phyloP scores from a whole-genome alignment of 2,888 invertebrate species.

The Alentia gelatinosa region DNA sequence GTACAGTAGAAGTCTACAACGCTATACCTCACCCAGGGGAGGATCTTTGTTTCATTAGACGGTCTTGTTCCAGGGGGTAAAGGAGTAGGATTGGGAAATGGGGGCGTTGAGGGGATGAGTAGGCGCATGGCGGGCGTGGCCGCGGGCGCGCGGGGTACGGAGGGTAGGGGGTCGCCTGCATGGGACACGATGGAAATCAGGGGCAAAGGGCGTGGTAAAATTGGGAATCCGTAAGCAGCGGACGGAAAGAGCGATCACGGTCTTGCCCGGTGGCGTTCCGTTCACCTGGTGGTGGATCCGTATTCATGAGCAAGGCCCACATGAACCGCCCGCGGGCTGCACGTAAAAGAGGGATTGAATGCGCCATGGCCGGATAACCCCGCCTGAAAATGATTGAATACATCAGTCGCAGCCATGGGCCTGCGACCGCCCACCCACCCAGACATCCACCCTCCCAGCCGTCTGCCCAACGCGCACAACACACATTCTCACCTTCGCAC shows the following conservation, averaged over 20 bases:
- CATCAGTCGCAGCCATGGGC: neutral
- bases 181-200: slow-evolving; percentile 17
- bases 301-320: neutral
- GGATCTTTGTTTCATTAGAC: neutral
- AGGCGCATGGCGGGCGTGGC: neutral
- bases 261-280: slow-evolving; percentile 27
- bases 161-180: neutral
- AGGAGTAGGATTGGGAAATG: neutral
- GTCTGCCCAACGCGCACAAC: too few relatives aligned
- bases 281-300: slow-evolving; percentile 21
- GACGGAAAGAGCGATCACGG: slow-evolving; percentile 24
- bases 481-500: neutral
- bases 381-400: neutral
- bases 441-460: too few relatives aligned
- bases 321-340: neutral
- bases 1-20: too few relatives aligned
- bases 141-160: neutral
- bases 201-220: neutral
- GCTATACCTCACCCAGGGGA: neutral
- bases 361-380: neutral
- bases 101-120: neutral
- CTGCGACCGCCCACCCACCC: too few relatives aligned
- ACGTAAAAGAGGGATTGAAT: slow-evolving; percentile 26
- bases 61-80: neutral
- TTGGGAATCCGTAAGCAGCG: slow-evolving; percentile 5